Evolutionary conservation across 2,797 vertebrate species (phyloP).

Genomic region (Aulostomus chinensis): DNA sequence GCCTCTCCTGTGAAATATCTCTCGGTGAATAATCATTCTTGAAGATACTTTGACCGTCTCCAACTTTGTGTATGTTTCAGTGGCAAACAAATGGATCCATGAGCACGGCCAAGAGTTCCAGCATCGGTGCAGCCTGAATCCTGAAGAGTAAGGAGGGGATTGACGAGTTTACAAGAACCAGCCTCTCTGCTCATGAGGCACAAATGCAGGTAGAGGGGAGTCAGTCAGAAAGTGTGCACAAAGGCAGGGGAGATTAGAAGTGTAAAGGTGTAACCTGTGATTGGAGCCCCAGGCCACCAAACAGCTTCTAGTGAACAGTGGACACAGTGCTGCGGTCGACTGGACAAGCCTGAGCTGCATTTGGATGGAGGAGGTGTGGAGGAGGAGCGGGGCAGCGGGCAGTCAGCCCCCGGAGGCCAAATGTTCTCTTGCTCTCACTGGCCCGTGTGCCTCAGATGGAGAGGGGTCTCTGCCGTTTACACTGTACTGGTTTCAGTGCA

Average conservation of each 20-base stretch:
- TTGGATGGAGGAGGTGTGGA: constrained; percentile 18
- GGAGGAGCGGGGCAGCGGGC: constrained; percentile 41
- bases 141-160: constrained; percentile 77
- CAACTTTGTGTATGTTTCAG: constrained; percentile 70
- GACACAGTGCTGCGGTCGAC: constrained; percentile 35
- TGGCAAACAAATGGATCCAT: constrained; percentile 97
- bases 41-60: background rate
- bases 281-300: constrained; percentile 51
- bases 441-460: constrained; percentile 45
- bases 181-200: constrained; percentile 55
- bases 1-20: too few relatives aligned
- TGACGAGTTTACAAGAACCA: constrained; percentile 56
- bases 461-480: constrained; percentile 47
- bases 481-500: constrained; percentile 55
- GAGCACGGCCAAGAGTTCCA: constrained; percentile 93
- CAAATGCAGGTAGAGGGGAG: constrained; percentile 27
- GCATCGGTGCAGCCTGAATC: constrained; percentile 81
- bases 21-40: too few relatives aligned
- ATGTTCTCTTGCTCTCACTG: constrained; percentile 43
- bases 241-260: constrained; percentile 13
- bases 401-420: constrained; percentile 46
- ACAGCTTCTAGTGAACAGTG: constrained; percentile 32
- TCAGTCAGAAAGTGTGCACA: constrained; percentile 31
- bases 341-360: constrained; percentile 12
- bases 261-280: constrained; percentile 32